These are phyloP conservation scores for Nettapus auritus DNA, from an alignment of 2,113 vertebrate genomes.

Conservation along the genomic window DNA sequence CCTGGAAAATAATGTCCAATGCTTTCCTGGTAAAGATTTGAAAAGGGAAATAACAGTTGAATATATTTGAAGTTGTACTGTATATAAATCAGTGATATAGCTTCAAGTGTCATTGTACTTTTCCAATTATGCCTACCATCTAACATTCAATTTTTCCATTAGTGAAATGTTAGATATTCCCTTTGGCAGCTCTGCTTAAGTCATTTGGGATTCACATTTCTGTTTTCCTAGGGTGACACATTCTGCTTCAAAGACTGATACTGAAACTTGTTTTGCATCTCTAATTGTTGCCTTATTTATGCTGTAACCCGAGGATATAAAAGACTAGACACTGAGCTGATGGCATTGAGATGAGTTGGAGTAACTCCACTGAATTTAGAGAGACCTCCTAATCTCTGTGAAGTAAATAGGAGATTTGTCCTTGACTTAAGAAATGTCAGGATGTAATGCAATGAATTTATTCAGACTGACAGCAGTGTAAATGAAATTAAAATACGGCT, in stretches of 20 bases:
- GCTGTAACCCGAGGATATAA: background rate
- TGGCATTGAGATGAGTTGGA: background rate
- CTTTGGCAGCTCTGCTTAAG: slow-evolving; percentile 28
- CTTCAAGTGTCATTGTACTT: slow-evolving; percentile 12
- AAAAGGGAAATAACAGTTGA: background rate
- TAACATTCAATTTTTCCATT: slow-evolving; percentile 13
- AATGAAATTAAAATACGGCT: background rate
- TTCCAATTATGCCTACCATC: slow-evolving; percentile 19
- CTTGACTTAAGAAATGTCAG: background rate
- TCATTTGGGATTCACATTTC: slow-evolving; percentile 39
- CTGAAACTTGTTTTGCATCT: slow-evolving; percentile 43
- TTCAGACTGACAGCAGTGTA: background rate
- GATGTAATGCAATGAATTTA: background rate
- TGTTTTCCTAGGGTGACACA: slow-evolving; percentile 26
- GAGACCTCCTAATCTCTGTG: background rate
- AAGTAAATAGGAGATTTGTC: background rate
- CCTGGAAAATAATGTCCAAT: background rate
- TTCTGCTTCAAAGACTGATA: background rate
- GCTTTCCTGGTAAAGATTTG: background rate
- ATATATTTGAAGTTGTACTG: background rate
- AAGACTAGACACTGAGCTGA: background rate
- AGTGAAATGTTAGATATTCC: background rate
- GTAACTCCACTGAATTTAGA: slow-evolving; percentile 1
- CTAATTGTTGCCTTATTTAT: slow-evolving; percentile 48
- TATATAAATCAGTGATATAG: background rate